Evolutionary conservation across 1,140 invertebrate species (phyloP), one percentile per base, ranked within the genome.

Genomic region (Nymphalis io): DNA sequence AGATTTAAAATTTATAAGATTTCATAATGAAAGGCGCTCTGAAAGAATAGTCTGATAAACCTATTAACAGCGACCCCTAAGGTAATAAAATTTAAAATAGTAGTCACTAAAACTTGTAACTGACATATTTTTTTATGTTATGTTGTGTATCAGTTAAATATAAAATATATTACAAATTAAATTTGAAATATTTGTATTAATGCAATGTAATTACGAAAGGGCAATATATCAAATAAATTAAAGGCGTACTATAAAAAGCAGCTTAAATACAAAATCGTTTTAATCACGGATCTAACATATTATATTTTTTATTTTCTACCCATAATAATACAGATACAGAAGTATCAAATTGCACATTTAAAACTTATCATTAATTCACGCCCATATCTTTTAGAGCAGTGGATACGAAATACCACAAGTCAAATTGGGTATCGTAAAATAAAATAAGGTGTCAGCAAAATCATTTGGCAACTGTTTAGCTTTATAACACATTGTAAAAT

Each of bases 391-490:
- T 63, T 13, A 6, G 58, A 71, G 42, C 40, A 60, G 42, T 8
- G 10, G 27, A 33, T 71, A 75, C 67, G 68, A 76, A 80, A 76
- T 72, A 80, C 63, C 72, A 80, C 74, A 75, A 76, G 72, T 78
- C 73, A 75, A 78, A 75, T 76, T 76, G 69, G 63, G 55, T 61
- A 57, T 21, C 46, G 70, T 75, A 80, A 78, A 80, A 59, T 20
- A 65, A 39, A 63, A 69, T 38, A 68, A 51, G 62, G 57, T 68
- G 73, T 61, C 58, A 78, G 59, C 65, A 74, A 61, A 75, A 78
- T 72, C 42, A 72, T 73, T 77, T 73, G 71, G 62, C 69, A 74
- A 78, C 73, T 70, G 72, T 70, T 76, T 72, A 76, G 64, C 40
- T 55, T 46, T 68, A 70, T 73, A 70, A 68, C 76, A 78, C 66